Evolutionary conservation across 2,797 vertebrate genomes (phyloP), one percentile per base, ranked within the genome.

Genomic region (Momotus momota): DNA sequence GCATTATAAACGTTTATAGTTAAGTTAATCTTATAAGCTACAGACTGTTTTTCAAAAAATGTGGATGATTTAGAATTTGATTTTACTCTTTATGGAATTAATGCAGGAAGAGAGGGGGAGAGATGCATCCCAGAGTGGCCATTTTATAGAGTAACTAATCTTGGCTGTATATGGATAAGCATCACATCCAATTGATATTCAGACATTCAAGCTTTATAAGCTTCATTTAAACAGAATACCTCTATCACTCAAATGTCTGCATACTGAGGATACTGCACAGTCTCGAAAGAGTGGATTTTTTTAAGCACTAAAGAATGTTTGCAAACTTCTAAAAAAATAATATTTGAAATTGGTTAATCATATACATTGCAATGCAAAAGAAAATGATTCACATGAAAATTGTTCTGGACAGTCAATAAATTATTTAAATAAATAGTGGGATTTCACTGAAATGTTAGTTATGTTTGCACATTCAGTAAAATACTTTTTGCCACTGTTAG

Each of bases 151-250:
- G 46, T 81, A 81, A 82, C 23, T 60, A 70, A 88, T 92, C 79
- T 81, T 85, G 64, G 40, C 70, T 83, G 23, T 87, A 62, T 90
- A 90, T 57, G 78, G 74, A 75, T 77, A 92, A 14, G 17, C 40
- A 86, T 78, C 66, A 92, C 27, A 70, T 90, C n/a, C 55, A 75
- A 65, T 73, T 96, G 70, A 92, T 92, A 96, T 93, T 93, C 92
- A 97, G 70, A 70, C 81, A 88, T 84, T 72, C 54, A 86, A 66
- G 14, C 90, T 92, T 96, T 91, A 93, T 91, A 94, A 71, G 70
- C 22, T 91, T 91, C 70, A 88, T 84, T 43, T 94, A 73, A 94
- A 82, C 61, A 91, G n/a, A 83, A 90, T 75, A 89, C 15, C 10
- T 88, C 69, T n/a, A 65, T 96, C 88, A 67, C 27, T 90, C 54